These are phyloP conservation scores for Sitta europaea DNA, from an alignment of 2,113 vertebrate species.

Conservation along the genomic window DNA sequence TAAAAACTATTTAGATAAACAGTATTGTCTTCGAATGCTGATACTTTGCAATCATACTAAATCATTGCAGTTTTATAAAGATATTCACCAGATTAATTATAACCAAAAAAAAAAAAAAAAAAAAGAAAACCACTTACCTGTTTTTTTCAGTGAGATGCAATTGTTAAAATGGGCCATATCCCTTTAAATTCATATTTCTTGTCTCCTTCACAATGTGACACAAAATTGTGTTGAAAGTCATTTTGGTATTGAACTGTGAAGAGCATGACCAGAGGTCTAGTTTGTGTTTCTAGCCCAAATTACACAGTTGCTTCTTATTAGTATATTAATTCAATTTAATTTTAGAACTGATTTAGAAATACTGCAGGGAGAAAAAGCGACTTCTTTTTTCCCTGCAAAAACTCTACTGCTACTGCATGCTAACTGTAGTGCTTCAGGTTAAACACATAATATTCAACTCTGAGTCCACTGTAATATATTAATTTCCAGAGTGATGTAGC, in stretches of 20 bases:
- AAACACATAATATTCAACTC: not conserved
- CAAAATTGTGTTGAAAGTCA: not conserved
- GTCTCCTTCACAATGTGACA: not conserved
- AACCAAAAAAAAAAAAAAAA: not conserved
- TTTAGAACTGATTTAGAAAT: conserved; percentile 7
- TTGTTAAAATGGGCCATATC: not conserved
- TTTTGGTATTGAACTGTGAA: not conserved
- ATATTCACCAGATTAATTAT: not conserved
- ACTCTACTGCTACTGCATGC: not conserved
- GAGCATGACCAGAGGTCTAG: not conserved
- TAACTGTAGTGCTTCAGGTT: not conserved
- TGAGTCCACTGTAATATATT: not conserved
- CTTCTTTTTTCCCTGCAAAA: not conserved
- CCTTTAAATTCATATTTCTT: not conserved
- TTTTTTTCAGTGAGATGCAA: not conserved
- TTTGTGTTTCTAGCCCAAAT: conserved; percentile 5
- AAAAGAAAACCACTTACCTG: fast-evolving
- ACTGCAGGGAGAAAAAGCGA: not conserved
- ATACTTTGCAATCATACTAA: not conserved
- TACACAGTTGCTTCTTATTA: not conserved
- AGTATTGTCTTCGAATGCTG: not conserved
- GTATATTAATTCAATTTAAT: conserved; percentile 11
- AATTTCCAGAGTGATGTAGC: not conserved
- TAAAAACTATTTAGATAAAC: not conserved
- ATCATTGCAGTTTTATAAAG: not conserved